Base-by-base conservation (phyloP, 2,888 invertebrate genomes). In the Subacronicta megacephala region DNA sequence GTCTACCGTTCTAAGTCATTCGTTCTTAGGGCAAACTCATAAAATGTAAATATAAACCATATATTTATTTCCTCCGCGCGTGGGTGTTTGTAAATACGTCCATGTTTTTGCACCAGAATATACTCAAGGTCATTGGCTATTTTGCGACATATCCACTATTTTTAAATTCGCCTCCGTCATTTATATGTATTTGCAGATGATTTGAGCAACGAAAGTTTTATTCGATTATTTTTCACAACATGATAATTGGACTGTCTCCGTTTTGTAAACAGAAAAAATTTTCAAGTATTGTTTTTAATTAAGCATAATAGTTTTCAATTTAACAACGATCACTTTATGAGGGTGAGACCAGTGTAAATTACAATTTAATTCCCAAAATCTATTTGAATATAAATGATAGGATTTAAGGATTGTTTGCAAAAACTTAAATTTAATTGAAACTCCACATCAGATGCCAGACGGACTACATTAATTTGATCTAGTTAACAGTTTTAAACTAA, bases 31-130 rank as follows among this genome's bases (percentile, higher is more conserved):
- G 31, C 41, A 49, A 57, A 64, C 13, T 42, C 64, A 67, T 64
- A 64, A 57, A 62, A 75, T 59, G 67, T 67, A 75, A 57, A 67
- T 72, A 75, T 73, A 73, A 35, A 23, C 10, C 35, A 18, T 37
- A 37, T 54, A 63, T 62, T 62, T 61, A 53, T 59, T 49, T 62
- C 44, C 46, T 18, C 12, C 44, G 31, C 40, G 18, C 40, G 72
- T 74, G 58, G 61, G 62, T 52, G 75, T 61, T 50, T 6, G 56
- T 64, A 68, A 66, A 69, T 61, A 62, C 41, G 38, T 51, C 35
- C 31, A 26, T 65, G 51, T 73, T 64, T 67, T 57, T 59, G 52
- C 64, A 68, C 44, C 46, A 64, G 58, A 72, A 61, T 66, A 63
- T 52, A 33, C 31, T 20, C 77, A 72, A 74, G 77, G 77, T 76